phyloP scores from a whole-genome alignment of 2,113 vertebrate species.

The Megalops atlanticus region DNA sequence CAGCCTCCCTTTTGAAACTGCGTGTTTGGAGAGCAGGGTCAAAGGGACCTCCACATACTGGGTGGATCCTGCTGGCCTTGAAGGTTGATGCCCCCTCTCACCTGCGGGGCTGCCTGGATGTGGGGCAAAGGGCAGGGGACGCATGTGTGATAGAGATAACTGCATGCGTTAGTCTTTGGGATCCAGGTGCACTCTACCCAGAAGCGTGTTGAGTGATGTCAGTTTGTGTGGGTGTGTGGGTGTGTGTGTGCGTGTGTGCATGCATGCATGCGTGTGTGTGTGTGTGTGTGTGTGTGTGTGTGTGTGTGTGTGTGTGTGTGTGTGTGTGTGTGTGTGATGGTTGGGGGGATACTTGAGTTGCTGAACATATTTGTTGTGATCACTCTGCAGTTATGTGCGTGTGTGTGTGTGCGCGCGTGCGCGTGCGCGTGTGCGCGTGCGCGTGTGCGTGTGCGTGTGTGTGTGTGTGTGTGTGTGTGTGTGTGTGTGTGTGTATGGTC shows the following conservation, averaged over 20 bases:
- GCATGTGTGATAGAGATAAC: background rate
- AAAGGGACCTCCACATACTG: background rate
- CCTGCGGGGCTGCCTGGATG: background rate
- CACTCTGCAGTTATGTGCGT: background rate
- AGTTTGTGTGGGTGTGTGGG: constrained; percentile 18
- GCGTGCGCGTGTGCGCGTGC: too few relatives aligned
- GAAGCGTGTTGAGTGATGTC: constrained; percentile 7
- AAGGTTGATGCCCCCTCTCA: background rate
- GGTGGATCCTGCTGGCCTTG: background rate
- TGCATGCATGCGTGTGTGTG: background rate
- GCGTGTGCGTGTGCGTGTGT: too few relatives aligned
- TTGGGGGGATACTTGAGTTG: background rate
- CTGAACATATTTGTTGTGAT: background rate
- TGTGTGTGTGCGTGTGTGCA: too few relatives aligned
- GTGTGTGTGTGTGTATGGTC: too few relatives aligned
- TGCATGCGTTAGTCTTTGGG: constrained; percentile 38
- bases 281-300: constrained; percentile 20
- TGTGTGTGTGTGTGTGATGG: background rate
- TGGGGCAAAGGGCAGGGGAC: background rate
- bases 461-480: too few relatives aligned
- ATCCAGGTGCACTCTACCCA: constrained; percentile 6
- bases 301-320: background rate
- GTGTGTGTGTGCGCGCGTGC: background rate
- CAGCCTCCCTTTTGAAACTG: constrained; percentile 46
- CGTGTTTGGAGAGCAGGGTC: constrained; percentile 37